These are phyloP conservation scores for Ligdia adustata DNA, from an alignment of 2,888 invertebrate genomes.

Conservation along the genomic window DNA sequence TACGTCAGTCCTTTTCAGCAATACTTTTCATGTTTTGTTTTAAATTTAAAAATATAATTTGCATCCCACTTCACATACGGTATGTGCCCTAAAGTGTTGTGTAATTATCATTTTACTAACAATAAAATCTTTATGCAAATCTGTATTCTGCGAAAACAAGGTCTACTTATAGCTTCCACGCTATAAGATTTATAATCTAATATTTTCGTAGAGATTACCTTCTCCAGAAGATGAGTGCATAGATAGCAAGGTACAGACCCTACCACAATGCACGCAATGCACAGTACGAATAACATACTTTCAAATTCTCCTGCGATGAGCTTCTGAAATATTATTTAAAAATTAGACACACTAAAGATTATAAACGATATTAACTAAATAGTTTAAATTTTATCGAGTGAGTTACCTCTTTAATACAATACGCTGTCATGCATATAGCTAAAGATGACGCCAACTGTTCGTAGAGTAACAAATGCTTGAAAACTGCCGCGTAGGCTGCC, in stretches of 20 bases:
- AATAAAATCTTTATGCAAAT: neutral
- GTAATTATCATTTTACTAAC: too few relatives aligned
- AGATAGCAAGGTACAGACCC: conserved; percentile 21
- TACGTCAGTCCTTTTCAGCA: too few relatives aligned
- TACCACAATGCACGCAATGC: conserved; percentile 2
- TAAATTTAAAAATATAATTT: too few relatives aligned
- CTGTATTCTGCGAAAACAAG: neutral
- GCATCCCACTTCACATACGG: too few relatives aligned
- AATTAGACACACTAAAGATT: neutral
- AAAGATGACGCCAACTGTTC: neutral
- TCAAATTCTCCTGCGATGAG: conserved; percentile 22
- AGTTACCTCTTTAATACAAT: neutral
- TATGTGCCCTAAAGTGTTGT: too few relatives aligned
- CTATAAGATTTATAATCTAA: too few relatives aligned
- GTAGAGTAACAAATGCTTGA: neutral
- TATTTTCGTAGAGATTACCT: conserved; percentile 14
- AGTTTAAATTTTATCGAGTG: too few relatives aligned
- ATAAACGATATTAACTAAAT: too few relatives aligned
- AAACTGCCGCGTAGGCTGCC: neutral
- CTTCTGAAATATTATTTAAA: conserved; percentile 24
- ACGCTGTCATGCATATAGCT: neutral
- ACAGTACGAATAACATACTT: conserved; percentile 19
- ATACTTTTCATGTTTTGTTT: too few relatives aligned
- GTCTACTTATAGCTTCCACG: too few relatives aligned
- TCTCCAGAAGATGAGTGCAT: conserved; percentile 23